Conservation (phyloP, 2,113 vertebrate species). For the Elanus axillaris region DNA sequence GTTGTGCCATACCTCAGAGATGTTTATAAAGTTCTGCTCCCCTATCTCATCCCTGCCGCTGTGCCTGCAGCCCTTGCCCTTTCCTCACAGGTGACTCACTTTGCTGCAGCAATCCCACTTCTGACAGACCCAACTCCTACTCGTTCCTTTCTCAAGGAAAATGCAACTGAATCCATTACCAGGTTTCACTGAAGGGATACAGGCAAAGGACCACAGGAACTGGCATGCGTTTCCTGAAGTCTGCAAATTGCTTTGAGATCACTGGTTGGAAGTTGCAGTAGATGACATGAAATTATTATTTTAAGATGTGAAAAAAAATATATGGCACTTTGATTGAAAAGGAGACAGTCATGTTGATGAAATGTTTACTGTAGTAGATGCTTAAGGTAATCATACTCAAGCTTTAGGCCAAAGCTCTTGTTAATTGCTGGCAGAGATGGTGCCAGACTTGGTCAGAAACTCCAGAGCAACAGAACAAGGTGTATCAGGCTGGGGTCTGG, state of each 20-base stretch:
- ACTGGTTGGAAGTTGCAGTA: not conserved
- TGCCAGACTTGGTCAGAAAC: not conserved
- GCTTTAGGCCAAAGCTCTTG: not conserved
- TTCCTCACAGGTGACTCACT: not conserved
- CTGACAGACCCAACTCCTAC: not conserved
- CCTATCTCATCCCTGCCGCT: rapidly evolving
- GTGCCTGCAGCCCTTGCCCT: not conserved
- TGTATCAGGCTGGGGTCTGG: not conserved
- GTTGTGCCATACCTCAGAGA: not conserved
- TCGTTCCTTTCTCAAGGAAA: not conserved
- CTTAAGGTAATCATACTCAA: not conserved
- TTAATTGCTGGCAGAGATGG: not conserved
- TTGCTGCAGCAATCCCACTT: not conserved
- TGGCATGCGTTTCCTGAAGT: not conserved
- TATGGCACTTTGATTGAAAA: not conserved
- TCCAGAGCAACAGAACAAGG: not conserved
- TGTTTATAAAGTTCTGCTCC: not conserved
- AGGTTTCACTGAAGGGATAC: not conserved
- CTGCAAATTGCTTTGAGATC: not conserved
- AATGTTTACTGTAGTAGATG: not conserved
- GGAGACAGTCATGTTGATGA: not conserved
- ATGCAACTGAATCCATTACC: not conserved
- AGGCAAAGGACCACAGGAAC: not conserved
- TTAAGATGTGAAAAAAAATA: not conserved
- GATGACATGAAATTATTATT: not conserved